Percentiles rank a stretch among this genome's conserved stretches.
Conservation (phyloP, 1,140 invertebrate genomes). For the Leptopilina clavipes region DNA sequence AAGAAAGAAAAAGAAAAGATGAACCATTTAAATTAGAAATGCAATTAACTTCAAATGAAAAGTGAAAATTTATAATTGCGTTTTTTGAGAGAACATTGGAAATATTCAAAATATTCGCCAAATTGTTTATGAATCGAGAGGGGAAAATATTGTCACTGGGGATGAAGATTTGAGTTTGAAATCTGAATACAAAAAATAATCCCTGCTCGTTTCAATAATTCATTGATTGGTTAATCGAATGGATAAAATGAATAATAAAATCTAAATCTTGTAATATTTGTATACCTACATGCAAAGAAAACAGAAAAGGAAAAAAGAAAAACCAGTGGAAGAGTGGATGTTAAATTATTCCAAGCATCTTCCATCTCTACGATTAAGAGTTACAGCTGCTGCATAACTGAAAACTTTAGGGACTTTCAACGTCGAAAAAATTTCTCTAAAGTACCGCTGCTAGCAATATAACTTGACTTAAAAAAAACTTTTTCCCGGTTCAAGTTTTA, state of each 20-base stretch:
- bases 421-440: not conserved
- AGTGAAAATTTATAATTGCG: too few species aligned
- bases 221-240: not conserved
- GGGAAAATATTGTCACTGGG: too few species aligned
- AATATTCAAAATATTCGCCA: too few species aligned
- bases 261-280: not conserved
- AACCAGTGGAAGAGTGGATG: not conserved
- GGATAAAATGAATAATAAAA: not conserved
- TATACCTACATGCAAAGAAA: not conserved
- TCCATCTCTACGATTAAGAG: not conserved
- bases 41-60: too few species aligned
- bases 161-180: too few species aligned
- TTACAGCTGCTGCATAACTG: conserved; percentile 5
- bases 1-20: too few species aligned
- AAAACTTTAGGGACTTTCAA: conserved; percentile 1
- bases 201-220: not conserved
- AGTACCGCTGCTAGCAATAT: not conserved
- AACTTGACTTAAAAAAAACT: not conserved
- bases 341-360: conserved; percentile 12
- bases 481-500: not conserved
- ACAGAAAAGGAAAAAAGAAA: not conserved
- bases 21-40: too few species aligned
- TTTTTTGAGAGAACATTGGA: too few species aligned
- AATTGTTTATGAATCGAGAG: too few species aligned
- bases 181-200: not conserved